Conservation (phyloP, 1,140 invertebrate genomes). For the Myzus persicae region DNA sequence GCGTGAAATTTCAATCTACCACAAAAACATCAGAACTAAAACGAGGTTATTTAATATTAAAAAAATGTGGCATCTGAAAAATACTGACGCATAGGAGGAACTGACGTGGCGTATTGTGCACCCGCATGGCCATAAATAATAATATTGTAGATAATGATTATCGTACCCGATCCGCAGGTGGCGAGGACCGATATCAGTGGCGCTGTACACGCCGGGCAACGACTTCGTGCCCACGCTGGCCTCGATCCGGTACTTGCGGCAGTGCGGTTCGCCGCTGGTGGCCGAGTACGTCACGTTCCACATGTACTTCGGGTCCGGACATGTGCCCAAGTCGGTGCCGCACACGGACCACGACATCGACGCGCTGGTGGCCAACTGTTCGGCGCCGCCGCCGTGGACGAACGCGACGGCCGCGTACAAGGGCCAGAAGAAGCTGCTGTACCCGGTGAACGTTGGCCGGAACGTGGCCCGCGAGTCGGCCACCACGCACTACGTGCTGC, state of each 20-base stretch:
- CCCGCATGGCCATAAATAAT: too few species aligned
- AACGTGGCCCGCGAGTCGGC: slow-evolving; percentile 85
- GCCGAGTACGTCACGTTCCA: slow-evolving; percentile 83
- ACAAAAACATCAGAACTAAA: not conserved
- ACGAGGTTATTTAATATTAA: too few species aligned
- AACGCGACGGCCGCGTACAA: slow-evolving; percentile 77
- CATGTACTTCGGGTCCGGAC: slow-evolving; percentile 84
- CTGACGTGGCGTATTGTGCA: too few species aligned
- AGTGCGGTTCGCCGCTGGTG: slow-evolving; percentile 71
- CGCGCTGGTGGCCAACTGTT: slow-evolving; percentile 70
- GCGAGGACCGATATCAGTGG: slow-evolving; percentile 75
- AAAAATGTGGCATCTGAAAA: too few species aligned
- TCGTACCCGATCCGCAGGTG: slow-evolving; percentile 63
- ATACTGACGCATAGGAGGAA: too few species aligned
- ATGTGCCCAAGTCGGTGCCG: slow-evolving; percentile 80
- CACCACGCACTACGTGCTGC: slow-evolving; percentile 82
- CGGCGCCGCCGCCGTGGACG: slow-evolving; percentile 73
- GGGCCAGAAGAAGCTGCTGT: slow-evolving; percentile 79
- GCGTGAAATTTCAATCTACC: not conserved
- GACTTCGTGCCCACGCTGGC: slow-evolving; percentile 70
- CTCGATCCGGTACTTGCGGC: slow-evolving; percentile 70
- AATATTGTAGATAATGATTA: too few species aligned
- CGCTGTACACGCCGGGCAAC: slow-evolving; percentile 74
- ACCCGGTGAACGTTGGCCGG: slow-evolving; percentile 87
- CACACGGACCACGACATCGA: slow-evolving; percentile 73